phyloP scores from a whole-genome alignment of 2,113 vertebrate species.

The Fregetta grallaria region DNA sequence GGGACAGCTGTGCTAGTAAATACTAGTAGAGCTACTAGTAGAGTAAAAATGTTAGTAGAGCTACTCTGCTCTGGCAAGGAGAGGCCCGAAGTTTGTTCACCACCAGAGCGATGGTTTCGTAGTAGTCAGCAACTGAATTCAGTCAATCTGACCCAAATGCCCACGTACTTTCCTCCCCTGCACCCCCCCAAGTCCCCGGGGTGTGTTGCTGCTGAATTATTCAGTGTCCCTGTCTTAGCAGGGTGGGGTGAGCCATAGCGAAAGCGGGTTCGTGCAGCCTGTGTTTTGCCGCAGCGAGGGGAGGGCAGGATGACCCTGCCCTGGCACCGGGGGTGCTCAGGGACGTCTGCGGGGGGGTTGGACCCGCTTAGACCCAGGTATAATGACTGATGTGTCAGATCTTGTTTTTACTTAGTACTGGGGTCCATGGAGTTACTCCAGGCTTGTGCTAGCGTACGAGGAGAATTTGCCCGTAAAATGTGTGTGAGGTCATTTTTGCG shows the following conservation, averaged over 20 bases:
- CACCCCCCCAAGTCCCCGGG: not conserved
- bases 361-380: fast-evolving
- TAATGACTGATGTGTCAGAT: not conserved
- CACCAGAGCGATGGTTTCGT: fast-evolving
- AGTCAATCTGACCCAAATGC: not conserved
- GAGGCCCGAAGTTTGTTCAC: fast-evolving
- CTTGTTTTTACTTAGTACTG: not conserved
- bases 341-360: not conserved
- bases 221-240: too few species aligned
- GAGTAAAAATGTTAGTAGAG: fast-evolving
- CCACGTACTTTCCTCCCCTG: fast-evolving
- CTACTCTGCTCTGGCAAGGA: not conserved
- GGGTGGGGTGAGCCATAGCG: not conserved
- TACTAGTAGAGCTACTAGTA: not conserved
- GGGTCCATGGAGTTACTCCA: not conserved
- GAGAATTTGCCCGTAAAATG: not conserved
- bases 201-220: not conserved
- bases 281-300: too few species aligned
- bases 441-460: fast-evolving
- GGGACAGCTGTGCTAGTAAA: not conserved
- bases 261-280: too few species aligned
- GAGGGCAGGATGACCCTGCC: too few species aligned
- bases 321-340: not conserved
- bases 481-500: not conserved
- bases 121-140: fast-evolving